Evolutionary conservation across 1,140 invertebrate species (phyloP).

Genomic region (Hyposmocoma kahamanoa): DNA sequence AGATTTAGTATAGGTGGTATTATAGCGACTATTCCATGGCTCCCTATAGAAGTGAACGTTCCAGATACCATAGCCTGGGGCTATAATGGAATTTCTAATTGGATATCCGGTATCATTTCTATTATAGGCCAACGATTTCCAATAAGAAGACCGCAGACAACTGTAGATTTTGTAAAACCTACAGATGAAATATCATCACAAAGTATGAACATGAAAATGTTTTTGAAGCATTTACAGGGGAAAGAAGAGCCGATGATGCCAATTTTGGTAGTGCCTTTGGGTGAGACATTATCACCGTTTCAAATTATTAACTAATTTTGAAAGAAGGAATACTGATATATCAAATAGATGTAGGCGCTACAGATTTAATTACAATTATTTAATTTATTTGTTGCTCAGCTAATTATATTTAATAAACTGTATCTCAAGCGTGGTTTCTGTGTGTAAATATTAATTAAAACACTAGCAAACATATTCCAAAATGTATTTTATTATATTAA

Average conservation of each 20-base stretch:
- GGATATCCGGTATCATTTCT: constrained; percentile 46
- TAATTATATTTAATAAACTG: too few relatives aligned
- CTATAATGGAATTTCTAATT: constrained; percentile 53
- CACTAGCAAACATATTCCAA: background rate
- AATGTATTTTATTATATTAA: background rate
- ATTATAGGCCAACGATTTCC: constrained; percentile 42
- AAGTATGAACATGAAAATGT: constrained; percentile 2
- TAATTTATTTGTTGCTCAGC: too few relatives aligned
- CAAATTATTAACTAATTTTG: too few relatives aligned
- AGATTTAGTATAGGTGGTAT: constrained; percentile 47
- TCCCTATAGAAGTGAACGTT: constrained; percentile 70
- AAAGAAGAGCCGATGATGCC: constrained; percentile 8
- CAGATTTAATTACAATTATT: too few relatives aligned
- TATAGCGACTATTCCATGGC: constrained; percentile 56
- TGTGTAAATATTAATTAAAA: too few relatives aligned
- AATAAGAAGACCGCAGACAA: constrained; percentile 16
- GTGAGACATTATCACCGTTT: too few relatives aligned
- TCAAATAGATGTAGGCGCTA: too few relatives aligned
- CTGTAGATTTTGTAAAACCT: background rate
- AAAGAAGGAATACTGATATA: too few relatives aligned
- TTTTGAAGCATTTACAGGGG: constrained; percentile 16
- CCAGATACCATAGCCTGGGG: constrained; percentile 60
- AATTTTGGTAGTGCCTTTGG: constrained; percentile 13
- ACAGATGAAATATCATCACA: too few relatives aligned
- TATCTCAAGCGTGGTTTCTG: too few relatives aligned